A percentile compares a stretch with the other conserved stretches of the same genome.
Conservation (phyloP, 2,113 vertebrate genomes). For the Rousettus leschenaultii region DNA sequence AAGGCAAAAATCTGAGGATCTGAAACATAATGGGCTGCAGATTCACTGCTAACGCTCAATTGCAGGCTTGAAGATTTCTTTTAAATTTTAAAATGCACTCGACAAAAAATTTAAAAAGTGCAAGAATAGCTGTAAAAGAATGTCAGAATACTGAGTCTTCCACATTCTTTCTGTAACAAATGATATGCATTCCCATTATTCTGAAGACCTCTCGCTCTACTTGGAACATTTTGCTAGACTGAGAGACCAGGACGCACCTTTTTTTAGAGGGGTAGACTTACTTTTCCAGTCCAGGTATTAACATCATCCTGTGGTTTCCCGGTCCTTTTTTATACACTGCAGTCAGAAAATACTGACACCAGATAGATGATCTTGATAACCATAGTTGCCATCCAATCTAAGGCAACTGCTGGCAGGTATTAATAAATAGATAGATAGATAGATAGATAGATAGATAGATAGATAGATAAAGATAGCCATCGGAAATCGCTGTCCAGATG, state of each 20-base stretch:
- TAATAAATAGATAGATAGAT: too few species aligned
- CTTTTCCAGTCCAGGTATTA: neutral
- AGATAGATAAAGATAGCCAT: too few species aligned
- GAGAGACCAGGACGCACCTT: neutral
- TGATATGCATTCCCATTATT: neutral
- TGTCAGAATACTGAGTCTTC: slow-evolving; percentile 23
- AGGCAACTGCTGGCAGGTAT: too few species aligned
- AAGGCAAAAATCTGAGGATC: neutral
- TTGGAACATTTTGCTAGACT: neutral
- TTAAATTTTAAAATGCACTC: slow-evolving; percentile 49
- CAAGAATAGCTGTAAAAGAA: neutral
- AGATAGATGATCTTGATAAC: neutral
- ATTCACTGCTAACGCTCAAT: slow-evolving; percentile 38
- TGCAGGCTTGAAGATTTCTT: slow-evolving; percentile 40
- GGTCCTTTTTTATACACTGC: neutral
- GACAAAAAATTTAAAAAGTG: slow-evolving; percentile 4
- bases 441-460: too few species aligned
- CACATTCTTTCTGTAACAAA: neutral
- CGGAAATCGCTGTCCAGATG: neutral
- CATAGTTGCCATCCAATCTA: too few species aligned
- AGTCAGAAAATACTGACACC: neutral
- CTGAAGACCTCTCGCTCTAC: neutral
- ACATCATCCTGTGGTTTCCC: neutral
- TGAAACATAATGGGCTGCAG: slow-evolving; percentile 52
- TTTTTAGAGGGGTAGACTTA: neutral